These are phyloP conservation scores for Athalia cordata DNA, from an alignment of 2,888 invertebrate species.

Conservation along the genomic window DNA sequence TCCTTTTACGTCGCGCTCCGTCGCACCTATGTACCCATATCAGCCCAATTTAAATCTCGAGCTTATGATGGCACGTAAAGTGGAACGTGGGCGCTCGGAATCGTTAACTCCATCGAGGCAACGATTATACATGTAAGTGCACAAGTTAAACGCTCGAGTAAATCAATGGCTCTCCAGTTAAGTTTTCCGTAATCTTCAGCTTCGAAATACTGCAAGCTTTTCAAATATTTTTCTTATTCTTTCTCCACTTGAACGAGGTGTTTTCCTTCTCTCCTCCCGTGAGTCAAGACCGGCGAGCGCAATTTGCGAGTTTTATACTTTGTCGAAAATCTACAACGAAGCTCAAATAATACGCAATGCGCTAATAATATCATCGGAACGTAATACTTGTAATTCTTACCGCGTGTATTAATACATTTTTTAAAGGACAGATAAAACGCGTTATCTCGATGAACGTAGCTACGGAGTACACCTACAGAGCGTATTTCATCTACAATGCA, in stretches of 20 bases:
- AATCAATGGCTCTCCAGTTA: conserved; percentile 23
- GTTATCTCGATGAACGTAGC: too few relatives aligned
- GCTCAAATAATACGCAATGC: too few relatives aligned
- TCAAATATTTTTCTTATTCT: conserved; percentile 6
- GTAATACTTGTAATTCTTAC: too few relatives aligned
- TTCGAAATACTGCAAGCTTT: not conserved
- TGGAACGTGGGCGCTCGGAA: not conserved
- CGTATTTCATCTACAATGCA: too few relatives aligned
- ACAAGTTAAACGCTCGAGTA: conserved; percentile 20
- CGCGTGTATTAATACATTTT: too few relatives aligned
- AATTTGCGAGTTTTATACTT: not conserved
- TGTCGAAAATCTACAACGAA: not conserved
- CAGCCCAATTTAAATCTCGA: conserved; percentile 32
- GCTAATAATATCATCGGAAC: too few relatives aligned
- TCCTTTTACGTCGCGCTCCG: not conserved
- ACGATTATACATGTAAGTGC: conserved; percentile 14
- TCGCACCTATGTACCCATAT: not conserved
- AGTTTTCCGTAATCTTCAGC: conserved; percentile 20
- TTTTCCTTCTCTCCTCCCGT: too few relatives aligned
- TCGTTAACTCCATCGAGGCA: conserved; percentile 28
- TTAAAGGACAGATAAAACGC: too few relatives aligned
- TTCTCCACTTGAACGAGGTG: not conserved
- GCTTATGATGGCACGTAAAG: conserved; percentile 5
- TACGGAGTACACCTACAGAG: too few relatives aligned
- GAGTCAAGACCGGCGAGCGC: not conserved